Percentiles rank a stretch among this genome's conserved stretches.
Evolutionary conservation across 2,888 invertebrate genomes (phyloP).

Genomic region (Lithophane socia): DNA sequence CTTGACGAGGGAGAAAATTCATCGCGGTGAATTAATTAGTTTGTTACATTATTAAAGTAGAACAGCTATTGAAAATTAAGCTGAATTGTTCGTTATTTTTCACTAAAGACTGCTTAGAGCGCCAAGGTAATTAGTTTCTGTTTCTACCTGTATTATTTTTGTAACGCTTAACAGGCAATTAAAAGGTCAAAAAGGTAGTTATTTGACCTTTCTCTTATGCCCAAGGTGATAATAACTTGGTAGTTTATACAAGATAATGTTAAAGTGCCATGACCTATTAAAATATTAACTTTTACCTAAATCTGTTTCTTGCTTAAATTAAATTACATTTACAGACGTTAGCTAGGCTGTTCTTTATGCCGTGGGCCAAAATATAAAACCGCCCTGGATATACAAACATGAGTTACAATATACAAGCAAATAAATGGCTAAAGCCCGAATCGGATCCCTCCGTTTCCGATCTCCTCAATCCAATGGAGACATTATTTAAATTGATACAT

Average conservation of each 20-base stretch:
- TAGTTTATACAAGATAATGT: not conserved
- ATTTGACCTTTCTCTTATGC: slow-evolving; percentile 4
- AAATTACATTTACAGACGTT: slow-evolving; percentile 4
- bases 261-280: not conserved
- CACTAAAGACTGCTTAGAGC: not conserved
- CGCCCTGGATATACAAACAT: slow-evolving; percentile 35
- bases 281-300: not conserved
- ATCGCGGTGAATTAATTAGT: slow-evolving; percentile 29
- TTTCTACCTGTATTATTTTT: slow-evolving; percentile 10
- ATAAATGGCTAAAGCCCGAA: slow-evolving; percentile 41
- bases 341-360: slow-evolving; percentile 2
- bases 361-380: slow-evolving; percentile 14
- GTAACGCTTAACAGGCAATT: slow-evolving; percentile 22
- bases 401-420: slow-evolving; percentile 42
- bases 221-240: slow-evolving; percentile 13
- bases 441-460: slow-evolving; percentile 54
- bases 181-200: slow-evolving; percentile 29
- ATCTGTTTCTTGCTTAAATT: slow-evolving; percentile 2
- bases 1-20: slow-evolving; percentile 24
- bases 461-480: slow-evolving; percentile 61
- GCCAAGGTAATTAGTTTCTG: slow-evolving; percentile 16
- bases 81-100: slow-evolving; percentile 1
- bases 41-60: slow-evolving; percentile 11
- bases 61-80: not conserved
- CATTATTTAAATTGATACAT: slow-evolving; percentile 67